A percentile compares a stretch with the other conserved stretches of the same genome.
These are phyloP conservation scores for Nanger granti DNA, from an alignment of 2,113 vertebrate genomes.

Conservation along the genomic window DNA sequence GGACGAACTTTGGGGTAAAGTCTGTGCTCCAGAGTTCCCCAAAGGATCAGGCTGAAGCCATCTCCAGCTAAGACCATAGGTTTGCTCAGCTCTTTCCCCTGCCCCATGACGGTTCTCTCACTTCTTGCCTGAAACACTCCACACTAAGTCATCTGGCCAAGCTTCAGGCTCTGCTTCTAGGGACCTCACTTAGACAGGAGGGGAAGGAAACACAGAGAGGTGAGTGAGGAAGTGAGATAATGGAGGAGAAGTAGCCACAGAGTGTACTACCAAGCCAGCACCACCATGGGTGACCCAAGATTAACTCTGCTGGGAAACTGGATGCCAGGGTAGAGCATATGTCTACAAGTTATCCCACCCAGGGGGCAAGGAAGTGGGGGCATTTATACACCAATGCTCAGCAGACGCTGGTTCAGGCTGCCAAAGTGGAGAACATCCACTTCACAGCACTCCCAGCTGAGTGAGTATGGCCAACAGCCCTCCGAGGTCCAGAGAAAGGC, in stretches of 20 bases:
- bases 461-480: rapidly evolving
- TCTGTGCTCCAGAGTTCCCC: not conserved
- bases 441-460: not conserved
- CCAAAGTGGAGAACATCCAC: not conserved
- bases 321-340: not conserved
- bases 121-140: not conserved
- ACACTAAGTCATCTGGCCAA: not conserved
- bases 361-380: not conserved
- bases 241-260: not conserved
- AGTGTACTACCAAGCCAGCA: not conserved
- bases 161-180: not conserved
- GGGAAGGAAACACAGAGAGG: not conserved
- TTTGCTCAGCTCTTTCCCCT: not conserved
- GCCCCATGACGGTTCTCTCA: not conserved
- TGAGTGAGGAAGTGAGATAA: not conserved
- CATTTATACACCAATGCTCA: not conserved
- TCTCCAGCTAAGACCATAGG: not conserved
- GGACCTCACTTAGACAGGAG: not conserved
- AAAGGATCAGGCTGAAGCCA: not conserved
- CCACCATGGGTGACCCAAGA: not conserved
- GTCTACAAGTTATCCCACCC: not conserved
- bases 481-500: not conserved
- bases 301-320: not conserved
- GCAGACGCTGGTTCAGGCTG: not conserved
- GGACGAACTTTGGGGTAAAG: not conserved